These are phyloP conservation scores for Blennius ocellaris DNA, from an alignment of 2,113 vertebrate genomes.

Conservation along the genomic window DNA sequence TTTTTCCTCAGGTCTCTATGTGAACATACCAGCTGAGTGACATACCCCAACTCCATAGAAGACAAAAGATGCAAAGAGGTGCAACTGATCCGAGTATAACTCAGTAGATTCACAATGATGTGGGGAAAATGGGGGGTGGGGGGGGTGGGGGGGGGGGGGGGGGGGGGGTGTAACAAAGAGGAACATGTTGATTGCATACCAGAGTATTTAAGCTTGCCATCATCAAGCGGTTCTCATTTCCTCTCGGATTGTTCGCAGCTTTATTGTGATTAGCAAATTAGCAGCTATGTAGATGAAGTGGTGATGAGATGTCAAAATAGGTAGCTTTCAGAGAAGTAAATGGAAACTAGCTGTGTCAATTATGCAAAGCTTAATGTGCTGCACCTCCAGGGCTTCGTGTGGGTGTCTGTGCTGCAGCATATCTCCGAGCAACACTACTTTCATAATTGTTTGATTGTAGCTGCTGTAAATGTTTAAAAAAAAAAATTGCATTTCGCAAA, in stretches of 20 bases:
- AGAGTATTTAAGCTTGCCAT: conserved; percentile 40
- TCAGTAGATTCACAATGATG: too few relatives aligned
- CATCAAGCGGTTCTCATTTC: conserved; percentile 42
- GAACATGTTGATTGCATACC: conserved; percentile 46
- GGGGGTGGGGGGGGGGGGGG: too few relatives aligned
- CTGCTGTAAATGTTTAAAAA: neutral
- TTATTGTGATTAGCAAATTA: conserved; percentile 69
- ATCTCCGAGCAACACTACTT: neutral
- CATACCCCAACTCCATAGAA: neutral
- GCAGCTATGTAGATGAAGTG: conserved; percentile 49
- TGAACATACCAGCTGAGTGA: conserved; percentile 34
- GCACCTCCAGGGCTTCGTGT: conserved; percentile 28
- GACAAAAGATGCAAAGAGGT: neutral
- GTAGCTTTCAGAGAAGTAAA: conserved; percentile 35
- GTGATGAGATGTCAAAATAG: conserved; percentile 49
- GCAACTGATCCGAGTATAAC: conserved; percentile 7
- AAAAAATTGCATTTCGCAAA: conserved; percentile 15
- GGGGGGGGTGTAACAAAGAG: conserved; percentile 6
- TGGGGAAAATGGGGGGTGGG: neutral
- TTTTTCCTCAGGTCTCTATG: conserved; percentile 15
- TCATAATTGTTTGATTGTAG: conserved; percentile 10
- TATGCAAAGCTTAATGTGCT: conserved; percentile 42
- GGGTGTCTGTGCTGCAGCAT: neutral
- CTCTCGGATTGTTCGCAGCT: conserved; percentile 50
- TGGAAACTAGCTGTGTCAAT: conserved; percentile 39